Conservation (phyloP, 2,797 vertebrate genomes). For the Poeciliopsis presidionis region DNA sequence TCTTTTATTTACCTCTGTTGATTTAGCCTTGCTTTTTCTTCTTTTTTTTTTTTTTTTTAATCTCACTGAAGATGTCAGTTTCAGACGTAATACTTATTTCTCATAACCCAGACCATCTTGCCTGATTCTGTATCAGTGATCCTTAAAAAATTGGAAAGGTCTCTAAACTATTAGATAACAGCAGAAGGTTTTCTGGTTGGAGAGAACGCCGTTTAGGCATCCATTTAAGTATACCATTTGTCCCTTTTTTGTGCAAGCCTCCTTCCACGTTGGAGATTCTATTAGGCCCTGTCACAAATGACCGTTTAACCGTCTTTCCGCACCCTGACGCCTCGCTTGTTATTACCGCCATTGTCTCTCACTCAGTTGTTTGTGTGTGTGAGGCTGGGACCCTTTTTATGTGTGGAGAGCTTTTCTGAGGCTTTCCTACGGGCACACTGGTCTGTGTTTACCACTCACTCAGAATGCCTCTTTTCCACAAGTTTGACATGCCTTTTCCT, state of each 20-base stretch:
- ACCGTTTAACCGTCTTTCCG: slow-evolving; percentile 80
- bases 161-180: slow-evolving; percentile 33
- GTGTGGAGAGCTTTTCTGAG: slow-evolving; percentile 76
- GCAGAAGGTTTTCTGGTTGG: slow-evolving; percentile 49
- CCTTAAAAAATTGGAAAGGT: not conserved
- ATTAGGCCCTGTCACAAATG: slow-evolving; percentile 76
- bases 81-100: not conserved
- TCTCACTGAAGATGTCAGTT: slow-evolving; percentile 47
- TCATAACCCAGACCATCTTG: slow-evolving; percentile 22
- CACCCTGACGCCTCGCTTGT: slow-evolving; percentile 82
- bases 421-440: slow-evolving; percentile 78
- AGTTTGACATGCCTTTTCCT: slow-evolving; percentile 84
- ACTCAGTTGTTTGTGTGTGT: slow-evolving; percentile 76
- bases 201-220: slow-evolving; percentile 10
- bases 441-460: slow-evolving; percentile 79
- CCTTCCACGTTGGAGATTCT: slow-evolving; percentile 61
- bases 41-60: slow-evolving; percentile 40
- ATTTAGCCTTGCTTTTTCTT: slow-evolving; percentile 57
- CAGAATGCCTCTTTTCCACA: slow-evolving; percentile 79
- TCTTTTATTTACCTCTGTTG: slow-evolving; percentile 30
- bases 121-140: not conserved
- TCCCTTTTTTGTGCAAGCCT: slow-evolving; percentile 39
- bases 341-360: slow-evolving; percentile 81
- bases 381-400: slow-evolving; percentile 74
- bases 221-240: slow-evolving; percentile 49